Percentiles rank a stretch among this genome's conserved stretches.
phyloP scores from a whole-genome alignment of 2,797 vertebrate genomes.

The Typhlichthys subterraneus region DNA sequence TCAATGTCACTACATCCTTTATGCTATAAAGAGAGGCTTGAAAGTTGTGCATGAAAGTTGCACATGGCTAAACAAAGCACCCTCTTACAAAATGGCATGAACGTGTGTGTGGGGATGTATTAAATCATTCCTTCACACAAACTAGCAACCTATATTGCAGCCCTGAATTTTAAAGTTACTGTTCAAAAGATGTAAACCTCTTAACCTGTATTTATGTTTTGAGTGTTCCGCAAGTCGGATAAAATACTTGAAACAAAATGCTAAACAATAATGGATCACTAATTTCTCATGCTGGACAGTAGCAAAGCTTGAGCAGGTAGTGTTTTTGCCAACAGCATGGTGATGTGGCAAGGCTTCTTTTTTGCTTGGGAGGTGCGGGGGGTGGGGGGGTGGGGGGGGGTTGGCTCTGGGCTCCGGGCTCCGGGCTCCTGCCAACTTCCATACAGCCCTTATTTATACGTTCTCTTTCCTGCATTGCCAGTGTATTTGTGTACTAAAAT shows the following conservation, averaged over 20 bases:
- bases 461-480: conserved; percentile 7
- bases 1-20: conserved; percentile 33
- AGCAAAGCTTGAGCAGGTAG: conserved; percentile 34
- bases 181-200: too few species aligned
- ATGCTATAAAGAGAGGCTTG: conserved; percentile 20
- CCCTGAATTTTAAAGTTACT: too few species aligned
- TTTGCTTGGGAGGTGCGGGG: conserved; percentile 28
- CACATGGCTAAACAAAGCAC: conserved; percentile 37
- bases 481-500: not conserved
- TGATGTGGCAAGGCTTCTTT: conserved; percentile 42
- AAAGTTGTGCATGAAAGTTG: conserved; percentile 10
- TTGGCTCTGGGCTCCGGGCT: too few species aligned
- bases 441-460: conserved; percentile 32
- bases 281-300: not conserved
- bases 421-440: conserved; percentile 32
- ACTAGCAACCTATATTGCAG: too few species aligned
- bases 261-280: too few species aligned
- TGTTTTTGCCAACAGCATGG: conserved; percentile 33
- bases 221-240: too few species aligned
- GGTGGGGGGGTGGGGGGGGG: not conserved
- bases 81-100: not conserved
- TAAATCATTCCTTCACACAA: too few species aligned
- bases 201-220: too few species aligned
- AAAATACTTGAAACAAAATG: too few species aligned
- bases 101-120: not conserved